Percentiles rank a stretch among this genome's conserved stretches.
Evolutionary conservation across 1,140 invertebrate genomes (phyloP).

Genomic region (Stegodyphus mimosarum): DNA sequence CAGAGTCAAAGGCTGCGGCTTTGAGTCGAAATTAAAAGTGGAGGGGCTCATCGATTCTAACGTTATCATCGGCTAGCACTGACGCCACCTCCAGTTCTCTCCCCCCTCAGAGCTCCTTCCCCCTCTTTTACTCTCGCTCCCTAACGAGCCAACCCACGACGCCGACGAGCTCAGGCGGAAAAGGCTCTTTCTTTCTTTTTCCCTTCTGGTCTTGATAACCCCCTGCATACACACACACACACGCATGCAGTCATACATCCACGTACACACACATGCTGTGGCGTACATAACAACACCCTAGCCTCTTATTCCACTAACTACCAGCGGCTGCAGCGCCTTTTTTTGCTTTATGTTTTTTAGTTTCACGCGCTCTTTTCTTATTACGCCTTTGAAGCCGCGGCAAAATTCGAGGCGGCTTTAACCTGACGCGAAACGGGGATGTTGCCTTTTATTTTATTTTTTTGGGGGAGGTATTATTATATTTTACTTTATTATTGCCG

Average conservation of each 20-base stretch:
- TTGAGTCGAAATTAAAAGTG: slow-evolving; percentile 59
- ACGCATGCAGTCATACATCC: slow-evolving; percentile 25
- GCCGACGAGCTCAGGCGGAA: slow-evolving; percentile 41
- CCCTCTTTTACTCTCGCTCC: neutral
- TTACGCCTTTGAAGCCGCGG: slow-evolving; percentile 35
- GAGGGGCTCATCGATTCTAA: slow-evolving; percentile 51
- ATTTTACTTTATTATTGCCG: slow-evolving; percentile 19
- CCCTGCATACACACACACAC: slow-evolving; percentile 9
- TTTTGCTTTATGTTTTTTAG: slow-evolving; percentile 15
- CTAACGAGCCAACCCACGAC: slow-evolving; percentile 53
- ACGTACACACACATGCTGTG: slow-evolving; percentile 7
- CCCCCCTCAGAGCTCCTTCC: neutral
- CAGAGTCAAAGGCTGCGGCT: slow-evolving; percentile 46
- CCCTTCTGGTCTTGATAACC: slow-evolving; percentile 44
- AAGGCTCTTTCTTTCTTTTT: slow-evolving; percentile 29
- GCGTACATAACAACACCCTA: slow-evolving; percentile 56
- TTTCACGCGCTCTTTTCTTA: slow-evolving; percentile 28
- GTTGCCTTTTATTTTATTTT: neutral
- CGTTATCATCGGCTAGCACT: slow-evolving; percentile 55
- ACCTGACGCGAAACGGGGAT: slow-evolving; percentile 2
- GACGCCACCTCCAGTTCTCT: slow-evolving; percentile 4
- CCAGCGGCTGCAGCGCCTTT: slow-evolving; percentile 4
- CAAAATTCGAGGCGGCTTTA: slow-evolving; percentile 1
- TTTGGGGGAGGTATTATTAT: slow-evolving; percentile 1
- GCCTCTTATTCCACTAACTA: slow-evolving; percentile 59